These are phyloP conservation scores for Ornithoptera priamus DNA, from an alignment of 2,888 invertebrate species.

Conservation along the genomic window DNA sequence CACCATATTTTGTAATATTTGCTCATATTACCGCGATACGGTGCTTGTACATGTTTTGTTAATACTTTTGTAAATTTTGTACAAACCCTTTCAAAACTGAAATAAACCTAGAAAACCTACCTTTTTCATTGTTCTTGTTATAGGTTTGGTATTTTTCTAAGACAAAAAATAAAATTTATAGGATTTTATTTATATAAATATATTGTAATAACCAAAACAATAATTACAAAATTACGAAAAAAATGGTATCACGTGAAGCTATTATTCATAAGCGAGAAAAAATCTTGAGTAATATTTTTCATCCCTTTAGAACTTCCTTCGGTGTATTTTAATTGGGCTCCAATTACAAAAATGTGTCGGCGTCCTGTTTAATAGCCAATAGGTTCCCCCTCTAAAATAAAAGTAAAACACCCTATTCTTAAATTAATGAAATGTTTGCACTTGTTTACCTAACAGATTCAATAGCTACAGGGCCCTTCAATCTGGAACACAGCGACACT, in stretches of 20 bases:
- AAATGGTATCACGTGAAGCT: conserved; percentile 1
- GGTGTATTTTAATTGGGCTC: conserved; percentile 60
- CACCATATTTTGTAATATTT: too few species aligned
- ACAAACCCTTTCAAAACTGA: too few species aligned
- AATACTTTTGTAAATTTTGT: too few species aligned
- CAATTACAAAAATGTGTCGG: conserved; percentile 57
- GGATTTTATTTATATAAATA: too few species aligned
- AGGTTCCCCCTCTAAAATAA: background rate
- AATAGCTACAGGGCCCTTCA: too few species aligned
- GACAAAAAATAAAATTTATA: too few species aligned
- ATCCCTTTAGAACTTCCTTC: conserved; percentile 33
- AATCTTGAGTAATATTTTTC: conserved; percentile 46
- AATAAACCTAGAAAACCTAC: too few species aligned
- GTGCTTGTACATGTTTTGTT: too few species aligned
- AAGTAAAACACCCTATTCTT: background rate
- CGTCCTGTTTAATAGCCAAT: conserved; percentile 34
- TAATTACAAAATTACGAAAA: background rate
- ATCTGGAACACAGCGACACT: too few species aligned
- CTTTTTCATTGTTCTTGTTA: too few species aligned
- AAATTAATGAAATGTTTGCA: background rate
- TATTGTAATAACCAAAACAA: background rate
- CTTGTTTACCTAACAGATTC: background rate
- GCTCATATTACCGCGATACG: too few species aligned
- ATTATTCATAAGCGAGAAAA: conserved; percentile 39
- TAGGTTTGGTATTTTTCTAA: too few species aligned